Percentiles rank a stretch among this genome's conserved stretches.
These are phyloP conservation scores for Hylyphantes graminicola DNA, from an alignment of 1,140 invertebrate genomes.

Conservation along the genomic window DNA sequence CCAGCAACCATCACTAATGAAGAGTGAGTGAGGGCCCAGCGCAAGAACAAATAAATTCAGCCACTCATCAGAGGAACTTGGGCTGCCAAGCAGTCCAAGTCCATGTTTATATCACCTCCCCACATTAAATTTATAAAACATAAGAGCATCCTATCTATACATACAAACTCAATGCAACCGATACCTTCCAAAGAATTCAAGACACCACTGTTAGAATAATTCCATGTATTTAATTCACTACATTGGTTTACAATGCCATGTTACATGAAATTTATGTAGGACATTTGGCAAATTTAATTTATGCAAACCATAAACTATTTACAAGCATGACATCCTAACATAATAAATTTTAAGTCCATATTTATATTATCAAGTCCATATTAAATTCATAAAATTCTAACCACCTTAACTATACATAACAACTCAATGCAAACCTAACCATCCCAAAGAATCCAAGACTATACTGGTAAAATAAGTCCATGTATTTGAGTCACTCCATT, in stretches of 20 bases:
- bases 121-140: no score
- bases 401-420: no score
- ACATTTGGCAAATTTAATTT: no score
- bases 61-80: conserved; percentile 23
- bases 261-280: no score
- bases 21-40: conserved; percentile 14
- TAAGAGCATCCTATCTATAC: no score
- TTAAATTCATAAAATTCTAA: not conserved
- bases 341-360: not conserved
- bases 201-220: no score
- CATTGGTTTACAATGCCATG: no score
- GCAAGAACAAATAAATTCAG: conserved; percentile 39
- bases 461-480: not conserved
- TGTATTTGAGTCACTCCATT: not conserved
- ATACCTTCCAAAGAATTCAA: no score
- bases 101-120: no score
- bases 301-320: no score
- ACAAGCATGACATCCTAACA: not conserved
- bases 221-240: no score
- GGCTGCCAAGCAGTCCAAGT: not conserved
- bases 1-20: conserved; percentile 32
- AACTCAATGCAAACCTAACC: not conserved
- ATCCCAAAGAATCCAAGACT: not conserved
- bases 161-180: no score
- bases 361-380: not conserved